Evolutionary conservation across 2,797 vertebrate species (phyloP).

Genomic region (Clarias pachynema): DNA sequence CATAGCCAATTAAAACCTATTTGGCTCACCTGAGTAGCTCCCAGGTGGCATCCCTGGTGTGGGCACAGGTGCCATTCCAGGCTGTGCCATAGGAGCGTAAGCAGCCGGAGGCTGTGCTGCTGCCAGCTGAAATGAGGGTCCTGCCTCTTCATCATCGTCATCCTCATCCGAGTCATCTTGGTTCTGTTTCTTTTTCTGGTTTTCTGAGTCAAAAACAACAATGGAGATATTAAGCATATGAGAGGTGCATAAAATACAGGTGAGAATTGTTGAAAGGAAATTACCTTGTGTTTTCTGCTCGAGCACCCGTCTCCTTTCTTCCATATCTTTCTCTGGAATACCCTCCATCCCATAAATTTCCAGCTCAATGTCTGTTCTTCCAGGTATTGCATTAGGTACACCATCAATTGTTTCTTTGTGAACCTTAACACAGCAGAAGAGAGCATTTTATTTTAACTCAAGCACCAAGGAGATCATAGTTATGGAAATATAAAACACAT

Average conservation of each 20-base stretch:
- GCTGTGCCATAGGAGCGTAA: conserved; percentile 91
- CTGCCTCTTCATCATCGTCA: conserved; percentile 90
- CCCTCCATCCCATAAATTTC: conserved; percentile 99
- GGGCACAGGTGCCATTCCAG: conserved; percentile 86
- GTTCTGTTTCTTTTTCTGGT: conserved; percentile 90
- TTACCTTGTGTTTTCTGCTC: conserved; percentile 97
- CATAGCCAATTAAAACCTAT: conserved; percentile 48
- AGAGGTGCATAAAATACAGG: neutral
- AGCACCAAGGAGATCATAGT: neutral
- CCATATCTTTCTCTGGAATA: conserved; percentile 99
- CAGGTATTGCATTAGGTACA: conserved; percentile 97
- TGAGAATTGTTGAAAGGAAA: neutral
- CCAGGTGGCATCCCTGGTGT: conserved; percentile 86
- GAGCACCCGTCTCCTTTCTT: conserved; percentile 89
- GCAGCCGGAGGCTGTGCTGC: conserved; percentile 83
- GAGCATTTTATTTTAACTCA: neutral
- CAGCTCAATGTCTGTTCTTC: conserved; percentile 95
- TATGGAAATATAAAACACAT: neutral
- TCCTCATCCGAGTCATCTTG: conserved; percentile 95
- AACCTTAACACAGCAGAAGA: conserved; percentile 75
- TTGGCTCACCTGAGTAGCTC: conserved; percentile 73
- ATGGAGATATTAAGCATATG: neutral
- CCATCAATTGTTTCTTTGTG: conserved; percentile 99
- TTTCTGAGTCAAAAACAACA: conserved; percentile 70
- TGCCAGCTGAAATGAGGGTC: conserved; percentile 86